Base-by-base conservation (phyloP, 2,888 invertebrate genomes). In the Brachyptera risi region DNA sequence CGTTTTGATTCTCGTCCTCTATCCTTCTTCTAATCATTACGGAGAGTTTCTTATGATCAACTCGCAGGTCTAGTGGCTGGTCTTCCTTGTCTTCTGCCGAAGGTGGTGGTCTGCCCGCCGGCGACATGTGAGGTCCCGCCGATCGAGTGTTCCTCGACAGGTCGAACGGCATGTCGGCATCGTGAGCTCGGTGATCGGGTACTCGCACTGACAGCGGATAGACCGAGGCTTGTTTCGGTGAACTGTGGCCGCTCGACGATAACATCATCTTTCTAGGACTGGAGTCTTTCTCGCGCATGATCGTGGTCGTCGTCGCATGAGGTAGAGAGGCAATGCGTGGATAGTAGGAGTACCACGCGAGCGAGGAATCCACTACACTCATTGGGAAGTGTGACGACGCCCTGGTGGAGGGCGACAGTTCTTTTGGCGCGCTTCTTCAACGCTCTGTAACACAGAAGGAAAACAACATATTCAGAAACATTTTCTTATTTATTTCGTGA, bases 201-300 rank as follows among this genome's bases (percentile, higher is more conserved):
- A 82, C 79, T 68, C 85, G 78, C 67, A 84, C 79, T 58, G 80
- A 78, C 68, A 85, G 75, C 56, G 87, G 87, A 74, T 87, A 87
- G 66, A 87, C 85, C 68, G 87, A 84, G 66, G 85, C 87, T 74
- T 87, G 87, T 74, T 87, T 87, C 61, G 87, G 87, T 71, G 86
- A 87, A 68, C 80, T 79, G 73, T 82, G 81, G 59, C 83, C 82
- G 67, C 76, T 78, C 72, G 68, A 62, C 23, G 69, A 81, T 59
- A 78, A 74, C 74, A 87, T 80, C 87, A 91, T 90, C 82, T 92
- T 92, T 78, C 91, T 84, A 75, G 92, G 92, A 75, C 90, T 90
- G 76, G 91, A 88, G 82, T 92, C 91, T 80, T 93, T 92, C 82
- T 92, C 92, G 82, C 92, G 85, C 87, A 88, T 88, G 82, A 83